Evolutionary conservation across 2,888 invertebrate genomes (phyloP).

Genomic region (Lissocephala sabroskyi): DNA sequence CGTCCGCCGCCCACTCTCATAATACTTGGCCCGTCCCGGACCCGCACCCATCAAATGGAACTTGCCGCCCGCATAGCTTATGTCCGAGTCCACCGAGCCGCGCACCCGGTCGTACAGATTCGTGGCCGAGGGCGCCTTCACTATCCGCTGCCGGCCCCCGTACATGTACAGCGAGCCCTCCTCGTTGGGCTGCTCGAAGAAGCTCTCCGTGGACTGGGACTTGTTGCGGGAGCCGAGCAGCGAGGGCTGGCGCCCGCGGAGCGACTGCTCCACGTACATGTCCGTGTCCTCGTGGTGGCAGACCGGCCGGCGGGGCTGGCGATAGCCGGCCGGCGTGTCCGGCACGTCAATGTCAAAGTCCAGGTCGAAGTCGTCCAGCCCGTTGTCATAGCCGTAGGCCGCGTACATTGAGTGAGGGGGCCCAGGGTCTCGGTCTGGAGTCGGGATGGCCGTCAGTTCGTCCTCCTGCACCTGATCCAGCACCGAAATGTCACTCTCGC

Average conservation of each 20-base stretch:
- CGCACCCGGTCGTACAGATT: constrained; percentile 69
- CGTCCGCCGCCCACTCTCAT: constrained; percentile 16
- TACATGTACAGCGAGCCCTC: constrained; percentile 67
- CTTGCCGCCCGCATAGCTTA: constrained; percentile 23
- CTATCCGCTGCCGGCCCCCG: constrained; percentile 61
- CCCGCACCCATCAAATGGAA: constrained; percentile 15
- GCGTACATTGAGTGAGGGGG: constrained; percentile 3
- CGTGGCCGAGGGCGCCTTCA: constrained; percentile 50
- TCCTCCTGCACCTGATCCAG: constrained; percentile 49
- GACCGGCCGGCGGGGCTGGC: constrained; percentile 19
- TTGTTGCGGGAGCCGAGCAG: constrained; percentile 54
- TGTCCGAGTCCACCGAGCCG: constrained; percentile 36
- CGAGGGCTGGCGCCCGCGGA: constrained; percentile 4
- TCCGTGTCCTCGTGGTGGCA: constrained; percentile 24
- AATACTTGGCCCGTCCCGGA: constrained; percentile 1
- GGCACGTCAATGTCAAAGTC: constrained; percentile 57
- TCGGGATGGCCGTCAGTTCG: constrained; percentile 18
- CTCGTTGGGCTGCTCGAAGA: constrained; percentile 70
- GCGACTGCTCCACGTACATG: constrained; percentile 35
- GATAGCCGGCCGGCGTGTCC: constrained; percentile 17
- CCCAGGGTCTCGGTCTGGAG: constrained; percentile 11
- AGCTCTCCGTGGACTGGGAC: constrained; percentile 71
- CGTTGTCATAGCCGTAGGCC: constrained; percentile 3
- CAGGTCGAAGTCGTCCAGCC: constrained; percentile 49
- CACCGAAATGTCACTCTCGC: constrained; percentile 70